Percentiles rank a stretch among this genome's conserved stretches.
These are phyloP conservation scores for Bagarius yarrelli DNA, from an alignment of 2,113 vertebrate species.

Conservation along the genomic window DNA sequence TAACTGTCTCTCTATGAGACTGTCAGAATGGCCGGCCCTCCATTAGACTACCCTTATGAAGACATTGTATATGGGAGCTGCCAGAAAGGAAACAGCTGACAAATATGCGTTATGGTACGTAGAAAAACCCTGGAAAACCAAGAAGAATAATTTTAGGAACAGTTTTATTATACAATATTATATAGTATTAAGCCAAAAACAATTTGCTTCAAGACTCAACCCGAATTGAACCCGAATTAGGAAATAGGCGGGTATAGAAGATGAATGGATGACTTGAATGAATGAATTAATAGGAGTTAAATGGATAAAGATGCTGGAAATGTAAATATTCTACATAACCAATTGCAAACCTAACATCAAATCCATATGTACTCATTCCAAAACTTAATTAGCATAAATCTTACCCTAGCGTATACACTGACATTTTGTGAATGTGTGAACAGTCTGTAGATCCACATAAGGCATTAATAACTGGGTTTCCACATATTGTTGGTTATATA, in stretches of 20 bases:
- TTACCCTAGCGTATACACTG: background rate
- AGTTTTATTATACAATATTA: background rate
- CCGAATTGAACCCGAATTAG: too few relatives aligned
- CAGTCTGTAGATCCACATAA: background rate
- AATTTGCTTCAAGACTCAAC: too few relatives aligned
- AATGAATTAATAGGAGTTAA: too few relatives aligned
- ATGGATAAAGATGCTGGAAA: too few relatives aligned
- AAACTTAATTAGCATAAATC: too few relatives aligned
- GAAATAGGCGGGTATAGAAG: too few relatives aligned
- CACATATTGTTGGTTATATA: background rate
- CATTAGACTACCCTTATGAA: background rate
- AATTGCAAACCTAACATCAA: too few relatives aligned
- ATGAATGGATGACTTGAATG: too few relatives aligned
- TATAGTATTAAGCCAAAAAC: background rate
- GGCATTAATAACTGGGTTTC: background rate
- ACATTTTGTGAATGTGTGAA: background rate
- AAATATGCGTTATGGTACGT: background rate
- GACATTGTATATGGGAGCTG: background rate
- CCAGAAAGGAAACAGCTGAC: slow-evolving; percentile 5
- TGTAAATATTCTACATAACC: too few relatives aligned
- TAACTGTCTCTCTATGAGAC: background rate
- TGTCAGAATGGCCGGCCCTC: slow-evolving; percentile 14
- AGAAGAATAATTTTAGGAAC: background rate
- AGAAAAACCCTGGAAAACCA: background rate
- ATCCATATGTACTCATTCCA: too few relatives aligned